phyloP scores from a whole-genome alignment of 2,888 invertebrate species.

The Diplolepis rosae region DNA sequence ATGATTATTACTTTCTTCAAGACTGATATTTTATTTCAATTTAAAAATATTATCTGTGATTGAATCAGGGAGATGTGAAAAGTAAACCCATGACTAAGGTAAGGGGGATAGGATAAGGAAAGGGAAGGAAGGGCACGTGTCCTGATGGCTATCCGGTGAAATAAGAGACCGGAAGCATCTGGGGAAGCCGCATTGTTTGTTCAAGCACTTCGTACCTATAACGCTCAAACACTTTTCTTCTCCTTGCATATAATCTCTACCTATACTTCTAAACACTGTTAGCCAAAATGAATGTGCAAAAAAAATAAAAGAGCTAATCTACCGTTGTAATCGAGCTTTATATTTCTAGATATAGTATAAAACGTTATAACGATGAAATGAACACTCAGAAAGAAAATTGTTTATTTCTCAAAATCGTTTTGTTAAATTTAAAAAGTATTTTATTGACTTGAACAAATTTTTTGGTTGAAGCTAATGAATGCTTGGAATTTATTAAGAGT shows the following conservation, averaged over 20 bases:
- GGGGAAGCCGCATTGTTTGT: slow-evolving; percentile 71
- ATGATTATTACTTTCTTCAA: not conserved
- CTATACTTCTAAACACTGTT: not conserved
- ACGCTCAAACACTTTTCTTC: not conserved
- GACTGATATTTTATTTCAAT: not conserved
- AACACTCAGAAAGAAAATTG: too few relatives aligned
- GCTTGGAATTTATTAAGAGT: too few relatives aligned
- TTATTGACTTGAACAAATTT: not conserved
- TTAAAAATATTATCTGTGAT: not conserved
- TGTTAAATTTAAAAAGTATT: not conserved
- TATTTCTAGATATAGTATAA: not conserved
- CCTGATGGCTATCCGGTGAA: slow-evolving; percentile 67
- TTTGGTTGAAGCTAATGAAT: too few relatives aligned
- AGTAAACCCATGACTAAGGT: not conserved
- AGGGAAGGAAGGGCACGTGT: slow-evolving; percentile 67
- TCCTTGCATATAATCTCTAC: not conserved
- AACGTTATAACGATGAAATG: too few relatives aligned
- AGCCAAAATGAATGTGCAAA: not conserved
- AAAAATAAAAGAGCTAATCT: not conserved
- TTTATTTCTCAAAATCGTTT: not conserved
- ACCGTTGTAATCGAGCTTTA: not conserved
- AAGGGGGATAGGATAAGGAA: slow-evolving; percentile 32
- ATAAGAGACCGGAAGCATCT: slow-evolving; percentile 73
- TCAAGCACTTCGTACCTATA: slow-evolving; percentile 44
- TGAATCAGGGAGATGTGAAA: not conserved